Evolutionary conservation across 2,113 vertebrate genomes (phyloP), one percentile per base, ranked within the genome.

Genomic region (mouse (Mus musculus)): DNA sequence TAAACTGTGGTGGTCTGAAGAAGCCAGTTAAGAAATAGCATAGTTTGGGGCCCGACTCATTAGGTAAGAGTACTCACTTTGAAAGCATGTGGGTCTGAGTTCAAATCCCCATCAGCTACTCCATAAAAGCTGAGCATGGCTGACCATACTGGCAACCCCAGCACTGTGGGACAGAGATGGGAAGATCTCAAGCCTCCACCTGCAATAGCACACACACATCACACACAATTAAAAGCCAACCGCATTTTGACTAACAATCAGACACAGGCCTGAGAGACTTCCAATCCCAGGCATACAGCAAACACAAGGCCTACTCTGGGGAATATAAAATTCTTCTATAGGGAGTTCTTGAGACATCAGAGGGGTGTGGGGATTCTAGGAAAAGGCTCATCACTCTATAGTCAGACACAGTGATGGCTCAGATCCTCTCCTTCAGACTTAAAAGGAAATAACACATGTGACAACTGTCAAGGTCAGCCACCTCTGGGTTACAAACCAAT

Each of bases 401-500:
- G 72, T 89, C 94, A 94, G 54, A 81, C 71, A 89, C 90, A 96
- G 92, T 89, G 86, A 95, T 17, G 36, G 61, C 81, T 95, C 73
- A 63, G 92, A 89, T 39, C 49, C 67, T 92, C 95, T 93, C 65
- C 72, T 76, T 94, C 36, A 78, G 14, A 95, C 84, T 72, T 77
- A 95, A 97, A 92, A 61, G 76, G 72, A 96, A 96, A 16, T 59
- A 17, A 86, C 86, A 72, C 81, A 88, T 94, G 90, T 95, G 94
- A 94, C 88, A 87, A 91, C 89, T 39, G 20, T 7, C 88, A 81
- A 95, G 96, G 96, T 95, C 97, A 97, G 81, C 22, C 94, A 96
- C 95, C 96, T 95, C 96, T 86, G 91, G n/a, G 81, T 93, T 89
- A 92, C 88, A 94, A 90, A 94, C 67, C 86, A 97, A 93, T 97